A percentile compares a stretch with the other conserved stretches of the same genome.
phyloP scores from a whole-genome alignment of 1,140 invertebrate genomes.

The Radopholus similis region DNA sequence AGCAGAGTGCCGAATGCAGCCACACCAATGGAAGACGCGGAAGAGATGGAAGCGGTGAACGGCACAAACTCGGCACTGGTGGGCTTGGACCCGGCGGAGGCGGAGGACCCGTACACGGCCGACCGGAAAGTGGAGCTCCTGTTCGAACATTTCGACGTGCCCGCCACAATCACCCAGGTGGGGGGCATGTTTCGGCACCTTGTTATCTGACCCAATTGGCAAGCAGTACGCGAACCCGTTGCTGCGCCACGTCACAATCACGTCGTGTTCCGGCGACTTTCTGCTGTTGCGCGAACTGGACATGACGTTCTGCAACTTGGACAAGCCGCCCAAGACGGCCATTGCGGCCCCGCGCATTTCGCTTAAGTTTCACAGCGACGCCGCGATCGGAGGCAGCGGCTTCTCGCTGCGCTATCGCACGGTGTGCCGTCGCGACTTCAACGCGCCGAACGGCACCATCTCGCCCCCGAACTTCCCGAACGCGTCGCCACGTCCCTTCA shows the following conservation, averaged over 20 bases:
- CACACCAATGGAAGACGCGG: background rate
- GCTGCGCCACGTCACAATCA: conserved; percentile 19
- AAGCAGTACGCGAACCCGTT: conserved; percentile 19
- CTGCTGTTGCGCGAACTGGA: conserved; percentile 32
- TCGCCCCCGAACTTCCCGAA: conserved; percentile 49
- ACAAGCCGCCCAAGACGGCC: conserved; percentile 19
- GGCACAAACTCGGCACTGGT: background rate
- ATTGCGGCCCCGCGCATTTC: conserved; percentile 28
- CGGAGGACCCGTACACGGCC: background rate
- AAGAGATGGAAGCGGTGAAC: background rate
- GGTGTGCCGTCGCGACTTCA: conserved; percentile 37
- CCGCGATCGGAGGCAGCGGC: conserved; percentile 29
- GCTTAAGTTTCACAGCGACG: conserved; percentile 61
- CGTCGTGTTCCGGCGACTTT: conserved; percentile 23
- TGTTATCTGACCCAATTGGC: background rate
- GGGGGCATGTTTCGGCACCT: background rate
- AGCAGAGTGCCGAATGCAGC: background rate
- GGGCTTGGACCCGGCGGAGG: background rate
- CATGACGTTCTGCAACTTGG: conserved; percentile 25
- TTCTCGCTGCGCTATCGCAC: conserved; percentile 42
- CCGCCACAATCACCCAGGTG: conserved; percentile 34
- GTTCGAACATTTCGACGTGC: conserved; percentile 46
- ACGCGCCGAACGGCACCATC: conserved; percentile 49
- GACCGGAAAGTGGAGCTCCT: conserved; percentile 28
- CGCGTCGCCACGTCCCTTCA: conserved; percentile 32